These are phyloP conservation scores for Lathronympha strigana DNA, from an alignment of 2,888 invertebrate species.

Conservation along the genomic window DNA sequence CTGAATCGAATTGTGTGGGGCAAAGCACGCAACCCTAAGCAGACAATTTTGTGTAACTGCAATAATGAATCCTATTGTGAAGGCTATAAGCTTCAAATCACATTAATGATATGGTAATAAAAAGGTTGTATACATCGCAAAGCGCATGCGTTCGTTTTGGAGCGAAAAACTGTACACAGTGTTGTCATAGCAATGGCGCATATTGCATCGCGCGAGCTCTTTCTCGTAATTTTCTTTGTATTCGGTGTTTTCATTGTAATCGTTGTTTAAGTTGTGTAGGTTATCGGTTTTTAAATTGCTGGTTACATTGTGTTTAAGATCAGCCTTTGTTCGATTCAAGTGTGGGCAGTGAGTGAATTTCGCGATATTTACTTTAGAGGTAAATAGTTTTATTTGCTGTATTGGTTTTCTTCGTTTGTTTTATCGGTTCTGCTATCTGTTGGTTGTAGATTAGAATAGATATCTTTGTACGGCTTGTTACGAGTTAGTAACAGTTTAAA, in stretches of 20 bases:
- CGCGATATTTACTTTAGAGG: slow-evolving; percentile 53
- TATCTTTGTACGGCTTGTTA: slow-evolving; percentile 40
- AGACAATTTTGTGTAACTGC: slow-evolving; percentile 33
- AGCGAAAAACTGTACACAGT: slow-evolving; percentile 75
- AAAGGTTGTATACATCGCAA: slow-evolving; percentile 44
- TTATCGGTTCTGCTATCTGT: slow-evolving; percentile 41
- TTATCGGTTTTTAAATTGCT: slow-evolving; percentile 56
- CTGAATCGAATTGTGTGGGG: slow-evolving; percentile 63
- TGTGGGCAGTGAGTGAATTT: slow-evolving; percentile 59
- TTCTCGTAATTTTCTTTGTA: slow-evolving; percentile 39
- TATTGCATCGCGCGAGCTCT: slow-evolving; percentile 55
- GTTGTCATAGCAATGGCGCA: slow-evolving; percentile 70
- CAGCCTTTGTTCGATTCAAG: slow-evolving; percentile 57
- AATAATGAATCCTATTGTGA: slow-evolving; percentile 39
- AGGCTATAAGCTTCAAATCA: slow-evolving; percentile 51
- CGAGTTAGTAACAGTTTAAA: slow-evolving; percentile 2
- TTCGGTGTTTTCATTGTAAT: slow-evolving; percentile 43
- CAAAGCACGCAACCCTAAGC: slow-evolving; percentile 63
- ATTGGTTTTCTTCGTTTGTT: slow-evolving; percentile 44
- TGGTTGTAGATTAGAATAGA: slow-evolving; percentile 20
- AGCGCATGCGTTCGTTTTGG: slow-evolving; percentile 80
- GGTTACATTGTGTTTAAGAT: slow-evolving; percentile 49
- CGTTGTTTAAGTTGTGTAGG: slow-evolving; percentile 45
- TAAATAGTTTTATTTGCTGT: slow-evolving; percentile 47
- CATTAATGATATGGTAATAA: slow-evolving; percentile 38